These are phyloP conservation scores for Xenops minutus DNA, from an alignment of 2,797 vertebrate genomes.

Conservation along the genomic window DNA sequence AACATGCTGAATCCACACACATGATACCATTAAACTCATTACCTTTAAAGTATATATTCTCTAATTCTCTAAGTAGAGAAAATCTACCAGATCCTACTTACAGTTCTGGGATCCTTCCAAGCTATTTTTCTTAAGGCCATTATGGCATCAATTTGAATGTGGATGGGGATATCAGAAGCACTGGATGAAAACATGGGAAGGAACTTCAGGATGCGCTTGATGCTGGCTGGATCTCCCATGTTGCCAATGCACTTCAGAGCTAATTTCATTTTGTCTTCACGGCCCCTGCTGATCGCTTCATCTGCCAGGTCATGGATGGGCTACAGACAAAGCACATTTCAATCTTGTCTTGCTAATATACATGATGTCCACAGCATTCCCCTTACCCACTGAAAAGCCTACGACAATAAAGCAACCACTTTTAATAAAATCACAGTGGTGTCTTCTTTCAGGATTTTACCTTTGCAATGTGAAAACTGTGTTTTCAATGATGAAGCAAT, in stretches of 20 bases:
- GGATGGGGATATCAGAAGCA: conserved; percentile 69
- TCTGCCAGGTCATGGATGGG: conserved; percentile 81
- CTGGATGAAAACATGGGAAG: conserved; percentile 77
- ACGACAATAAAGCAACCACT: not conserved
- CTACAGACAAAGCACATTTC: conserved; percentile 63
- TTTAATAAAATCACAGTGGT: not conserved
- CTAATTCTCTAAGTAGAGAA: not conserved
- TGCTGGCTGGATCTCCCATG: conserved; percentile 81
- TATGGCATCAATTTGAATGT: conserved; percentile 79
- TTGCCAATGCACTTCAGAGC: conserved; percentile 87
- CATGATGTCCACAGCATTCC: not conserved
- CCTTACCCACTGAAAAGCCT: not conserved
- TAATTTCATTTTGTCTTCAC: conserved; percentile 79
- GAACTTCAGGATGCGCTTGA: conserved; percentile 85
- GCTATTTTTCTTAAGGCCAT: conserved; percentile 83
- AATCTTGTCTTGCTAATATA: not conserved
- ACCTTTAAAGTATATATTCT: not conserved
- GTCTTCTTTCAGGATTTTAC: not conserved
- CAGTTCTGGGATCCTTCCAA: conserved; percentile 78
- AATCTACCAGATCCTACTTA: conserved; percentile 62
- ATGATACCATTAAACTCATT: not conserved
- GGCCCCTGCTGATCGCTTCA: conserved; percentile 71
- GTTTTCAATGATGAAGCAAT: not conserved
- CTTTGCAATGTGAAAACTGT: not conserved
- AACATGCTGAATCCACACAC: not conserved